Base-by-base conservation (phyloP, 2,888 invertebrate genomes). In the Rhamnusium bicolor region DNA sequence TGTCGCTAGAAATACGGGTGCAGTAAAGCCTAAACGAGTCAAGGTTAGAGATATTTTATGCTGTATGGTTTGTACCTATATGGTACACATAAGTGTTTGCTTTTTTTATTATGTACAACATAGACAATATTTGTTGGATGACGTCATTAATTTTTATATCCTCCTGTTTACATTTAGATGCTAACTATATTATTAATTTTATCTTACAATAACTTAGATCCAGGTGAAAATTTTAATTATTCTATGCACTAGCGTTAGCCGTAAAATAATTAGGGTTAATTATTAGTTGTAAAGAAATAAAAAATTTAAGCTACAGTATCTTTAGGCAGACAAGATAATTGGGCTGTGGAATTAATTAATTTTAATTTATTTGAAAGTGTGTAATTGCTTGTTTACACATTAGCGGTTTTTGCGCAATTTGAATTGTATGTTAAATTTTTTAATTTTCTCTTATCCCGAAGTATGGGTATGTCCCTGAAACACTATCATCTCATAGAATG, bases 1-100 rank as follows among this genome's bases (percentile, higher is more conserved):
- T 76, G 87, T 89, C 79, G 89, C 91, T 82, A 89, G 68, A 19
- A 90, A 91, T 82, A 90, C 91, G 78, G 88, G 87, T 73, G 87
- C 87, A 67, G 89, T 91, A 69, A 92, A 92, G 84, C 90, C 92
- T 75, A 93, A 94, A 89, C 91, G 92, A 89, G 94, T 93, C 84
- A 94, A 95, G 95, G 95, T 95, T 93, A 74, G 74, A 51, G 67
- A 51, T 61, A 63, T 72, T 27, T 49, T 49, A 51, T 63, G 29
- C 63, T 51, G 32, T 47, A 47, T 27, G 16, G 24, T 6, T 49
- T 49, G 40, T 53, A 19, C 53, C 32, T 58, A 14, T 27, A 29
- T 53, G 65, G 14, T n/a, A 53, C 32, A 53, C 2, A 53, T 46
- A 46, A 18, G 49, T 65, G 67, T 67, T 67, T 56, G 67, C 56